Percentiles rank a stretch among this genome's conserved stretches.
Conservation (phyloP, 2,797 vertebrate species). For the Nyctibius grandis region DNA sequence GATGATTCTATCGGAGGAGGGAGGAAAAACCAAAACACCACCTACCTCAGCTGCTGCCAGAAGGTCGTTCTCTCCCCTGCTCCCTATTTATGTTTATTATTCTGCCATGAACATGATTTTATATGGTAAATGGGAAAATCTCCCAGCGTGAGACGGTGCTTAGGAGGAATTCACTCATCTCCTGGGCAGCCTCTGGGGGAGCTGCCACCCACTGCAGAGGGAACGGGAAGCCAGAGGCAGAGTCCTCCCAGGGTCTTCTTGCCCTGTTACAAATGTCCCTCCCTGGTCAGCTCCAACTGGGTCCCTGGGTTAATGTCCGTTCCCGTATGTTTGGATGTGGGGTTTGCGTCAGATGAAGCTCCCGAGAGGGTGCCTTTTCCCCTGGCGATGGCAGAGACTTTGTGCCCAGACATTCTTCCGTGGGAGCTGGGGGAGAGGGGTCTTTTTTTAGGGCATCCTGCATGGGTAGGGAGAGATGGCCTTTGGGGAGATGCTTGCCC, state of each 20-base stretch:
- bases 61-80: background rate
- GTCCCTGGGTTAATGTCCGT: background rate
- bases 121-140: background rate
- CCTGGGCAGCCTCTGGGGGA: background rate
- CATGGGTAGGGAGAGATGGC: background rate
- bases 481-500: background rate
- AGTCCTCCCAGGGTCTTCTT: background rate
- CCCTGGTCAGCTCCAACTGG: background rate
- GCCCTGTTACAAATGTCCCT: background rate
- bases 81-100: background rate
- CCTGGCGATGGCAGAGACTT: background rate
- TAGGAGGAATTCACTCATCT: background rate
- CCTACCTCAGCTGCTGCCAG: background rate
- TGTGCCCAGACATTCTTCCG: background rate
- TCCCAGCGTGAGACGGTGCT: accelerated
- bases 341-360: background rate
- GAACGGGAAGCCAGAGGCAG: background rate
- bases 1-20: background rate
- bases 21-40: background rate
- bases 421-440: background rate
- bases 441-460: background rate
- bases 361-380: background rate
- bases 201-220: background rate
- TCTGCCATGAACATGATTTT: background rate
- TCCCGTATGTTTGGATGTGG: background rate